phyloP scores from a whole-genome alignment of 1,140 invertebrate species.

The Mylabris phalerata region DNA sequence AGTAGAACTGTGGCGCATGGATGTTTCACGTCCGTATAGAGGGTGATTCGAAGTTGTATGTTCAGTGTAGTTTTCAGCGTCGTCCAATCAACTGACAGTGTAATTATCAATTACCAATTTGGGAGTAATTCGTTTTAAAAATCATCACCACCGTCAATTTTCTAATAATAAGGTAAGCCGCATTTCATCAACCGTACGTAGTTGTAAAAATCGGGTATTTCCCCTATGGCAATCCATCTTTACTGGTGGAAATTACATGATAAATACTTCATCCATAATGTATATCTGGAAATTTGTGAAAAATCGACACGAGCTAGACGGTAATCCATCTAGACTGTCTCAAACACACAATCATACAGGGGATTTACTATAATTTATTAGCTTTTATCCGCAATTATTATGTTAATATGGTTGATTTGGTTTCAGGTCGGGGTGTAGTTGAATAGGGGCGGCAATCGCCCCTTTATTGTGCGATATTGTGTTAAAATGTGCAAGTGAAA shows the following conservation, averaged over 20 bases:
- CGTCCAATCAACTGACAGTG: neutral
- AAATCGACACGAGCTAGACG: no score
- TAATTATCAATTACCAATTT: no score
- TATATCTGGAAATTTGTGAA: neutral
- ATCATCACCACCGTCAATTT: no score
- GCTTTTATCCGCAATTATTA: constrained; percentile 7
- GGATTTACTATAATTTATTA: constrained; percentile 4
- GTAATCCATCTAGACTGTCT: no score
- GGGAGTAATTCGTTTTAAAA: no score
- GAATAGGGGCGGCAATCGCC: neutral
- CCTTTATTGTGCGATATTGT: no score
- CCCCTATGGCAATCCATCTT: constrained; percentile 4
- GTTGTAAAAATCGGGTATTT: neutral
- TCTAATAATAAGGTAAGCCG: no score
- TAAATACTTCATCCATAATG: constrained; percentile 13
- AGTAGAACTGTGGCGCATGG: constrained; percentile 28
- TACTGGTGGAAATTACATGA: constrained; percentile 1
- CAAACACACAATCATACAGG: no score
- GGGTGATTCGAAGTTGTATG: constrained; percentile 21
- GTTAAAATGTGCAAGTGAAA: constrained; percentile 1
- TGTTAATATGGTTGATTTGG: constrained; percentile 11
- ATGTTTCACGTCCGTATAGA: constrained; percentile 15
- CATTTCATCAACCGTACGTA: no score
- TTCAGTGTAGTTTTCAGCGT: constrained; percentile 32
- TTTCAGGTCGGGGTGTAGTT: constrained; percentile 7